Evolutionary conservation across 2,797 vertebrate genomes (phyloP).

Genomic region (Dipus sagitta): DNA sequence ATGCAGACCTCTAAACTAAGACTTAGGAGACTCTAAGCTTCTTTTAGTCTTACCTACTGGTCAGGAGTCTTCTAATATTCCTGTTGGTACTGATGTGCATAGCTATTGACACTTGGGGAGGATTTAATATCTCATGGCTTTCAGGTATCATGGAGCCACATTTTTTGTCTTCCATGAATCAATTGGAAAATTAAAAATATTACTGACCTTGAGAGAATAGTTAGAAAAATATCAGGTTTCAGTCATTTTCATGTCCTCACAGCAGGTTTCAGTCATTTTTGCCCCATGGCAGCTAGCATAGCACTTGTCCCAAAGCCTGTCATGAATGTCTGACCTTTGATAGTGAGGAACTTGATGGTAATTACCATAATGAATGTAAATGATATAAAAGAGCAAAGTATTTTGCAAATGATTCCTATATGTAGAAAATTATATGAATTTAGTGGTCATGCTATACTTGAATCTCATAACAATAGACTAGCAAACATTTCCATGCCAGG

Average conservation of each 20-base stretch:
- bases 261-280: conserved; percentile 27
- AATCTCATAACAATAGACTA: background rate
- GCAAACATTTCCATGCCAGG: background rate
- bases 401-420: background rate
- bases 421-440: background rate
- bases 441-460: background rate
- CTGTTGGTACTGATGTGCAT: background rate
- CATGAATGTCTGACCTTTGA: background rate
- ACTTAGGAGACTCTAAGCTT: background rate
- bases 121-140: background rate
- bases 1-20: conserved; percentile 19
- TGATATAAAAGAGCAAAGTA: background rate
- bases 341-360: background rate
- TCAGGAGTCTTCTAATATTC: background rate
- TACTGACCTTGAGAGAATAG: background rate
- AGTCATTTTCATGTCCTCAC: background rate
- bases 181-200: background rate
- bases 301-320: background rate
- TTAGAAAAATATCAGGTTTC: background rate
- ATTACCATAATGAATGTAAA: background rate
- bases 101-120: background rate
- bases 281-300: background rate
- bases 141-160: background rate
- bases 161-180: background rate
- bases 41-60: background rate